Conservation (phyloP, 2,113 vertebrate genomes). For the Eurystomus gularis region DNA sequence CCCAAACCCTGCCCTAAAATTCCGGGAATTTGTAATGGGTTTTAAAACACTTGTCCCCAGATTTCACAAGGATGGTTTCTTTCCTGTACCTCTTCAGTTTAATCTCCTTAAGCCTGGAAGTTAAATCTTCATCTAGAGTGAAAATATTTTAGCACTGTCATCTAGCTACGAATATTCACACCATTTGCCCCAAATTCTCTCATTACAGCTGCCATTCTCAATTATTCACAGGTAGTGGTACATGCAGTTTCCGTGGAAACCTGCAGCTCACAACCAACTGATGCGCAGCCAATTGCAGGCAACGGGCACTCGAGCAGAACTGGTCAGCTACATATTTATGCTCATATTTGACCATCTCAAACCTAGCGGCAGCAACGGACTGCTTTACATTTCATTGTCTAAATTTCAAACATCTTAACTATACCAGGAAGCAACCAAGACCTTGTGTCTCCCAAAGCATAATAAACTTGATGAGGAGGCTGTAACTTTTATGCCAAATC, state of each 20-base stretch:
- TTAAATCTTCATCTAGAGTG: conserved; percentile 57
- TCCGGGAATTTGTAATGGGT: conserved; percentile 13
- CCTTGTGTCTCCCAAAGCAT: conserved; percentile 31
- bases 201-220: conserved; percentile 67
- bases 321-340: background rate
- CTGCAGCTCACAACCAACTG: conserved; percentile 33
- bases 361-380: conserved; percentile 1
- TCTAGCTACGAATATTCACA: conserved; percentile 70
- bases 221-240: conserved; percentile 72
- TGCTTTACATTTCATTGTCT: conserved; percentile 35
- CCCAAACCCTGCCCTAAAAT: conserved; percentile 12
- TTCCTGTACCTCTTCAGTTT: conserved; percentile 53
- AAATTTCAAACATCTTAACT: conserved; percentile 42
- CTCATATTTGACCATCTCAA: conserved; percentile 45
- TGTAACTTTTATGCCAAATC: conserved; percentile 66
- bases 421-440: conserved; percentile 21
- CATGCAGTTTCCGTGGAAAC: conserved; percentile 76
- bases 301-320: conserved; percentile 56
- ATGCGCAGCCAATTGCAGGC: conserved; percentile 36
- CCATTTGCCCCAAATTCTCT: conserved; percentile 65
- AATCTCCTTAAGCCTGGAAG: conserved; percentile 60
- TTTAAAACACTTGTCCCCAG: conserved; percentile 10
- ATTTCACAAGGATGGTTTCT: conserved; percentile 26
- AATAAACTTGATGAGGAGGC: conserved; percentile 63
- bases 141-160: conserved; percentile 69